Conservation (phyloP, 1,140 invertebrate species). For the Pollicipes pollicipes region DNA sequence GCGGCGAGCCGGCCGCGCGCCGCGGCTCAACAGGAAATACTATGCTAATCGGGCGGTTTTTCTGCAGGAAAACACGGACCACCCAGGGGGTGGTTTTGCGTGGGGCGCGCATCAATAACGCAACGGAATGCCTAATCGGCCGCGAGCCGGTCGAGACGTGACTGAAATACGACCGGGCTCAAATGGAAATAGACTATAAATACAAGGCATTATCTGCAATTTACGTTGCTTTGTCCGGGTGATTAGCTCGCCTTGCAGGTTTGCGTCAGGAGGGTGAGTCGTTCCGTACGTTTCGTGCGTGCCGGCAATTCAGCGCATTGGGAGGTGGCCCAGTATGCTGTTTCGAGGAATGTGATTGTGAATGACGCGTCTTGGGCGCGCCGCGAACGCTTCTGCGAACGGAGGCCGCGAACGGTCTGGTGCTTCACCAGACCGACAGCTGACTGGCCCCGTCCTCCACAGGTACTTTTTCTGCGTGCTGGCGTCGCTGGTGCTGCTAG, state of each 20-base stretch:
- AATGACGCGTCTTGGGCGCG: not conserved
- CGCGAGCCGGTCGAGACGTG: not conserved
- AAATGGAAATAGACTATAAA: slow-evolving; percentile 1
- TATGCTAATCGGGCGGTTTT: not conserved
- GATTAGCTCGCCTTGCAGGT: not conserved
- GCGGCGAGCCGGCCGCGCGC: no score
- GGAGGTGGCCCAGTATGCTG: no score
- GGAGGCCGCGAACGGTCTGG: not conserved
- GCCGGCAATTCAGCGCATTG: not conserved
- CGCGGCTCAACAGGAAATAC: not conserved
- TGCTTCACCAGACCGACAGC: not conserved
- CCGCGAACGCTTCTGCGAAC: not conserved
- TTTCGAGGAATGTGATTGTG: not conserved
- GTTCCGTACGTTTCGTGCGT: not conserved
- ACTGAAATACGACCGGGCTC: not conserved
- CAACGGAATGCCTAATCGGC: not conserved
- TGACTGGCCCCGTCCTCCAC: slow-evolving; percentile 26
- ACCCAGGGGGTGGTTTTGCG: not conserved
- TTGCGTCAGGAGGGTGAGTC: not conserved
- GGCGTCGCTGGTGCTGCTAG: slow-evolving; percentile 62
- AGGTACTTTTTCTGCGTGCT: slow-evolving; percentile 78
- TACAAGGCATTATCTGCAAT: not conserved
- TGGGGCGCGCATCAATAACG: not conserved
- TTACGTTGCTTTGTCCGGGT: not conserved
- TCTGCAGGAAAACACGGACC: not conserved